These are phyloP conservation scores for Tadarida brasiliensis DNA, from an alignment of 2,797 vertebrate species.

Conservation along the genomic window DNA sequence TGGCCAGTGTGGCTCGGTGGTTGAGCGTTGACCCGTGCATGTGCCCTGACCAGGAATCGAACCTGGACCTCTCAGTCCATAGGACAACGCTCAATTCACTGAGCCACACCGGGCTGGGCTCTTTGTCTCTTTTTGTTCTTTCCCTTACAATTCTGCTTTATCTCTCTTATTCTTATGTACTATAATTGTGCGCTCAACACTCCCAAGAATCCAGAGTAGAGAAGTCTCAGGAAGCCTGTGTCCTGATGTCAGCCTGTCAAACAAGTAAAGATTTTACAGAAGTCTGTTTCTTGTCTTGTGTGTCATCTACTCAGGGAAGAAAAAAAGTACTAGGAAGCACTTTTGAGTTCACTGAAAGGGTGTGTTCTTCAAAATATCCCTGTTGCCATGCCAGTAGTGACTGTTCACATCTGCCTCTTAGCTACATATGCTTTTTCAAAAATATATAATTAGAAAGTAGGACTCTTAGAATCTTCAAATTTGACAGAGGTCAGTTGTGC, in stretches of 20 bases:
- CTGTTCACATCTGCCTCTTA: background rate
- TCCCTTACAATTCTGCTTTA: background rate
- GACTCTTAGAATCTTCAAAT: conserved; percentile 10
- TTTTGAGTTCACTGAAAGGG: conserved; percentile 55
- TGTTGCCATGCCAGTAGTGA: background rate
- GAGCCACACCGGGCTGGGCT: background rate
- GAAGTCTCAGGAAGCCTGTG: background rate
- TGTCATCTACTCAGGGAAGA: conserved; percentile 19
- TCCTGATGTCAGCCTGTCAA: background rate
- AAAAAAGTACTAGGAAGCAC: conserved; percentile 31
- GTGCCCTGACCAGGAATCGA: too few relatives aligned
- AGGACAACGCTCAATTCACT: too few relatives aligned
- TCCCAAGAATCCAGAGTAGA: conserved; percentile 10
- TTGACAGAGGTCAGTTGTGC: conserved; percentile 29
- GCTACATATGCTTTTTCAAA: background rate
- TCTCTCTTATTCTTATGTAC: background rate
- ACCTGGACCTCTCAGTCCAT: too few relatives aligned
- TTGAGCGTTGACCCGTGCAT: too few relatives aligned
- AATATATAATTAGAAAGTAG: background rate
- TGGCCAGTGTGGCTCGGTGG: too few relatives aligned
- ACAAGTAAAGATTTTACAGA: background rate
- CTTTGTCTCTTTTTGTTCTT: conserved; percentile 33
- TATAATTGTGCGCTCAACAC: background rate
- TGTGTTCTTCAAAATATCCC: conserved; percentile 25
- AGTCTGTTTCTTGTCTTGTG: background rate